Base-by-base conservation (phyloP, 2,888 invertebrate species). In the Eretmocerus hayati region DNA sequence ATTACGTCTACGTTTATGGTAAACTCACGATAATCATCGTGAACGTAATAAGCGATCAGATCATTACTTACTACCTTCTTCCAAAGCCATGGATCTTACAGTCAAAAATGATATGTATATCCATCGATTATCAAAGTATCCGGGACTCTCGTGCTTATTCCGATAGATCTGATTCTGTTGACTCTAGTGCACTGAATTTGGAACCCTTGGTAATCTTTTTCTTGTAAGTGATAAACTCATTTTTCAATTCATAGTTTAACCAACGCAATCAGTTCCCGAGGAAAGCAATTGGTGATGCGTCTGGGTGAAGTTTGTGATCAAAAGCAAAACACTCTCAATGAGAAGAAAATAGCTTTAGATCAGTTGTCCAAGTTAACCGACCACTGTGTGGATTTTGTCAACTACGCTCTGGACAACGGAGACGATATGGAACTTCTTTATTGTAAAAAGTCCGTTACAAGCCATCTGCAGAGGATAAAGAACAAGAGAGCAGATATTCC, bases 371-470 rank as follows among this genome's bases (percentile, higher is more conserved):
- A 83, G 65, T 84, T 90, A 69, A 88, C 92, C 15, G 90, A 91
- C 74, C 90, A 93, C 74, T 90, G 90, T 71, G 85, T 91, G 58
- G 80, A 82, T 56, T 91, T 92, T 73, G 89, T 90, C 47, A 81
- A 82, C 63, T 80, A 81, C 59, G 89, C 89, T 23, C 74, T 92
- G 40, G 83, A 83, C 31, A 83, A 82, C 59, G 89, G 89, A 56
- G 85, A 85, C 59, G 90, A 91, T 70, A 85, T 87, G 73, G 90
- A 90, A 37, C 77, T 91, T 60, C 75, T 91, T 56, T 85, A 85
- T 69, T 84, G 85, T 72, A 90, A 90, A 78, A 85, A 84, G 74
- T 70, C 71, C 38, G 67, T 74, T 9, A 81, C 83, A 40, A 78
- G 79, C 57, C 88, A 89, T 73, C 75, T 89, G 61, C 86, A 86